Evolutionary conservation across 2,113 vertebrate genomes (phyloP).

Genomic region (Etheostoma cragini): DNA sequence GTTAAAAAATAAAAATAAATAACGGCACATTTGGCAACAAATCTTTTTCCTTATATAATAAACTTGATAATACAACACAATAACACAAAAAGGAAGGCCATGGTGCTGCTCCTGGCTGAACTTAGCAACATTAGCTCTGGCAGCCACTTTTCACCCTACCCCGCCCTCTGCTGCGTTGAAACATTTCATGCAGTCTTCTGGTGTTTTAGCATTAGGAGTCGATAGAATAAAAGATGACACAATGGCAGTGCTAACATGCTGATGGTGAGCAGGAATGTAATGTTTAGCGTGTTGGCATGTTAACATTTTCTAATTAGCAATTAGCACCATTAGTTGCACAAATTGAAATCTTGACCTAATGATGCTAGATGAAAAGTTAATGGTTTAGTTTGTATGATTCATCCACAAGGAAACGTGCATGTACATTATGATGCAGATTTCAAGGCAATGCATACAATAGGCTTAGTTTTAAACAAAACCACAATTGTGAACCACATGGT

Average conservation of each 20-base stretch:
- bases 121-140: background rate
- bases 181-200: background rate
- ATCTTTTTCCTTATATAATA: background rate
- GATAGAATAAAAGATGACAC: background rate
- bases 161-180: conserved; percentile 37
- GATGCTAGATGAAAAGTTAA: background rate
- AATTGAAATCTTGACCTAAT: background rate
- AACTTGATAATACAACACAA: too few relatives aligned
- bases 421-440: background rate
- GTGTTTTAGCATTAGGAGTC: background rate
- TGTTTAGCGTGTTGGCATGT: background rate
- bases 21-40: background rate
- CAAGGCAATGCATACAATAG: background rate
- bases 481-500: background rate
- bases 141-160: background rate
- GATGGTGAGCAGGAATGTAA: too few relatives aligned
- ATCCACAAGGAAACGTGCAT: background rate
- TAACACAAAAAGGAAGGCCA: too few relatives aligned
- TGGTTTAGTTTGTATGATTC: background rate
- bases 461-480: background rate
- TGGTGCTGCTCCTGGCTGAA: background rate
- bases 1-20: background rate
- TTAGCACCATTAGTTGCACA: background rate
- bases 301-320: background rate
- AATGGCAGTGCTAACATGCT: background rate